Conservation (phyloP, 37 sponge, comb jelly and placozoan genomes). For the Axinella damicornis region DNA sequence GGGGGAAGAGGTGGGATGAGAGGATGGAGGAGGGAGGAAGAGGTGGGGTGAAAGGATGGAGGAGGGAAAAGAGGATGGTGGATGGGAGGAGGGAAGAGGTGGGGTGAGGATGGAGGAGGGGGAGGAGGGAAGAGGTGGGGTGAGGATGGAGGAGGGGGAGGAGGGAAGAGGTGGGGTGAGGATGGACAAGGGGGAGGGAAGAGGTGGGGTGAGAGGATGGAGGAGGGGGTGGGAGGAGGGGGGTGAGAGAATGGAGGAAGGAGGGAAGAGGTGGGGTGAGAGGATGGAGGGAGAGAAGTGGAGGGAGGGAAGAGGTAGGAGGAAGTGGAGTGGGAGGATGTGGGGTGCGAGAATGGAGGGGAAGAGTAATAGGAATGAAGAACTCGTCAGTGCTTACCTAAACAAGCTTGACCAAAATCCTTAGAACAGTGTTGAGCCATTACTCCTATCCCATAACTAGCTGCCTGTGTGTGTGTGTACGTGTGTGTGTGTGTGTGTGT, state of each 20-base stretch:
- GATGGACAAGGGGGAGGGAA: too few relatives aligned
- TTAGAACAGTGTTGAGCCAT: constrained; percentile 87
- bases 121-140: neutral
- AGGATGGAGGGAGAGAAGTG: neutral
- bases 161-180: constrained; percentile 3
- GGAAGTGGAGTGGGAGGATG: neutral
- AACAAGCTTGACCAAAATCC: constrained; percentile 73
- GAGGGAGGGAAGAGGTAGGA: neutral
- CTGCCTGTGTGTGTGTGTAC: constrained; percentile 62
- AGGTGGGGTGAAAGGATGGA: too few relatives aligned
- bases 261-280: neutral
- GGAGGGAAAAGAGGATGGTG: too few relatives aligned
- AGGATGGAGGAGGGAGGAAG: too few relatives aligned
- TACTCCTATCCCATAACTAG: constrained; percentile 92
- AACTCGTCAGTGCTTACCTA: constrained; percentile 56
- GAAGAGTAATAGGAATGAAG: too few relatives aligned
- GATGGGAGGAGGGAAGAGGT: too few relatives aligned
- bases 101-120: neutral
- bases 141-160: neutral
- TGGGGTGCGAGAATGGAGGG: neutral
- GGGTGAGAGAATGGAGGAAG: neutral
- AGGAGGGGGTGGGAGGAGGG: too few relatives aligned
- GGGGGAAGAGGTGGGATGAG: too few relatives aligned
- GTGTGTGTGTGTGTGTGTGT: too few relatives aligned
- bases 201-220: neutral